A percentile compares a stretch with the other conserved stretches of the same genome.
phyloP scores from a whole-genome alignment of 2,888 invertebrate species.

The Chaetogeoica ovagalla region DNA sequence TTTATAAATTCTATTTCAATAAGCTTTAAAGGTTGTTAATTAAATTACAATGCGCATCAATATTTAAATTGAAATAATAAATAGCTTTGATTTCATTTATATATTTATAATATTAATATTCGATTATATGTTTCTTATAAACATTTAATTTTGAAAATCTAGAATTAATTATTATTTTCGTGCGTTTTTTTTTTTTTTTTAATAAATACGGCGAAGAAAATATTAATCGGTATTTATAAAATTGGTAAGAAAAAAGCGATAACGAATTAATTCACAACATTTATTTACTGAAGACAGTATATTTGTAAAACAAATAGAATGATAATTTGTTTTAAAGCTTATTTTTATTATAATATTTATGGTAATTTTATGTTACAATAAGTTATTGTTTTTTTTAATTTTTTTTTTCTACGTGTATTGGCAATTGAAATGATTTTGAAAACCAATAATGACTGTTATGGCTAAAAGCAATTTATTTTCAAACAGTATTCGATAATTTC shows the following conservation, averaged over 20 bases:
- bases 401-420: conserved; percentile 14
- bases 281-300: neutral
- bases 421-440: conserved; percentile 17
- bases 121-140: no score
- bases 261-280: neutral
- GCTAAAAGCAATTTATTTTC: conserved; percentile 19
- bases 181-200: no score
- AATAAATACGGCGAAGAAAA: neutral
- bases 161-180: no score
- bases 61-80: no score
- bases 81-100: no score
- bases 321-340: neutral
- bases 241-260: neutral
- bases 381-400: conserved; percentile 19
- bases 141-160: no score
- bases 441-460: conserved; percentile 31
- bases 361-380: conserved; percentile 24
- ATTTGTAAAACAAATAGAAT: conserved; percentile 27
- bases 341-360: conserved; percentile 18
- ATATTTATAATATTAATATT: no score
- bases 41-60: no score
- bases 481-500: neutral
- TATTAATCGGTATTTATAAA: neutral
- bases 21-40: no score
- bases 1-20: no score